Evolutionary conservation across 2,888 invertebrate genomes (phyloP), one percentile per base, ranked within the genome.

Genomic region (Drosophila paucipuncta): DNA sequence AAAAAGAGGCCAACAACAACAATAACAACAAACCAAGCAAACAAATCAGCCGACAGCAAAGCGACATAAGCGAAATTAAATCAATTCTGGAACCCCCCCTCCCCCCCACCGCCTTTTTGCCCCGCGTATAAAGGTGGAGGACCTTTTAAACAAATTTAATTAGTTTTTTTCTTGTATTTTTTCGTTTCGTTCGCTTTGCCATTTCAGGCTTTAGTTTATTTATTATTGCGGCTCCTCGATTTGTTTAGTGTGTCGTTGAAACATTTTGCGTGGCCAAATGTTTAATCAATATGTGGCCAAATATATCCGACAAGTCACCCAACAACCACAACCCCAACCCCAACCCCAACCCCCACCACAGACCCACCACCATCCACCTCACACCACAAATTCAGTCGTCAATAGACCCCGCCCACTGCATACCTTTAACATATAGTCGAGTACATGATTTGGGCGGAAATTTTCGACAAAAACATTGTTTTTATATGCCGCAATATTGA

Each of bases 231-330:
- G 64, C 64, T 79, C 49, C 70, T 68, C 74, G 66, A 75, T 68
- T 70, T 61, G 35, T 53, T 70, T 68, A 69, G 43, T 66, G 49
- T 39, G 28, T 50, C 28, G 41, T 43, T 64, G 60, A 25, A 49
- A 70, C 68, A 76, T 85, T 85, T 83, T 88, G 89, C 89, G 87
- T 85, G 77, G 76, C 79, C 73, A 79, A 84, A 86, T 85, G 85
- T 85, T 85, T 85, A 89, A 85, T 85, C 85, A 85, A 85, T 85
- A 86, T 85, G 76, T 81, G 79, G 75, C 79, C 78, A 78, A 81
- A 77, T 80, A 80, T 80, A 80, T 77, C 66, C 76, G 67, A 68
- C 28, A 67, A 52, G 33, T 33, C 18, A 18, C n/a, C 31, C 49
- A 16, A 33, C 39, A 59, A 22, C 22, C 22, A 22, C 22, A 22